Evolutionary conservation across 2,113 vertebrate species (phyloP).

Genomic region (Trinectes maculatus): DNA sequence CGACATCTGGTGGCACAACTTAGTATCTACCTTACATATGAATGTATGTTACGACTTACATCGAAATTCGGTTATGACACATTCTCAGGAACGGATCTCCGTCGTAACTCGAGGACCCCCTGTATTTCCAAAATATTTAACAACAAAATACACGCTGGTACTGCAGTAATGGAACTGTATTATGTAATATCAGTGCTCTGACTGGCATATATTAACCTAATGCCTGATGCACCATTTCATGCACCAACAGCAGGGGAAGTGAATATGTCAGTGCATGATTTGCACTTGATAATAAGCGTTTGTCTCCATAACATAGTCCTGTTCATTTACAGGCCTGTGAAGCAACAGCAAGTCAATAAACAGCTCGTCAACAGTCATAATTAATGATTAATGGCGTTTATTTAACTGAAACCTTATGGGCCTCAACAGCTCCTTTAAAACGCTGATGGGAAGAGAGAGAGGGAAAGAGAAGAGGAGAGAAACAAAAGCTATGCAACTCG

Average conservation of each 20-base stretch:
- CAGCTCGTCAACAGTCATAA: neutral
- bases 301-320: neutral
- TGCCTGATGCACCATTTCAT: neutral
- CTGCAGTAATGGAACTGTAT: neutral
- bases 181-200: neutral
- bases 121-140: too few species aligned
- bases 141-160: neutral
- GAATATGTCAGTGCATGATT: neutral
- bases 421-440: neutral
- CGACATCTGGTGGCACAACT: too few species aligned
- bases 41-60: too few species aligned
- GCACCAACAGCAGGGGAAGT: too few species aligned
- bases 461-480: neutral
- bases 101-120: too few species aligned
- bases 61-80: too few species aligned
- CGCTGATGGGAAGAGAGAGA: neutral
- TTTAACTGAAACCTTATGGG: conserved; percentile 1
- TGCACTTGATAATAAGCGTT: neutral
- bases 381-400: neutral
- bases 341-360: neutral
- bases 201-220: conserved; percentile 5
- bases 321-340: neutral
- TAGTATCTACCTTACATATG: too few species aligned
- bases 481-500: conserved; percentile 18
- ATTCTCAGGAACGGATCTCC: too few species aligned